Base-by-base conservation (phyloP, 2,113 vertebrate genomes). In the Odocoileus hemionus region DNA sequence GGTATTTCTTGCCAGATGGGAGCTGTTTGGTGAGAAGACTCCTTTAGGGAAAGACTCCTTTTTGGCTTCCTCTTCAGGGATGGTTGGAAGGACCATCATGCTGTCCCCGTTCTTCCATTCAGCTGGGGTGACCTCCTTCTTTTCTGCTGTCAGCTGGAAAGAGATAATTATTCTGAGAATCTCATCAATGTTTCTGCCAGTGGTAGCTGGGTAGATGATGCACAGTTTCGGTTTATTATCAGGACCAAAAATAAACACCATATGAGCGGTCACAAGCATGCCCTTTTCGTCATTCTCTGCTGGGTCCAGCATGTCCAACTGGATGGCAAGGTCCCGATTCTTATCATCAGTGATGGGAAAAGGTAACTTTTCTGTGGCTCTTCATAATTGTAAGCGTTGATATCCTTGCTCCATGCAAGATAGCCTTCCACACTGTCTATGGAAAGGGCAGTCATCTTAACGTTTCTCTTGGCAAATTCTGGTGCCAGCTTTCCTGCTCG, bases 191-290 rank as follows among this genome's bases (percentile, higher is more conserved):
- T 99, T 99, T 97, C 99, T 99, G 45, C 99, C 99, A 0, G 99
- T 99, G 88, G 99, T 99, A 78, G 99, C 99, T 23, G 99, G 99
- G 97, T 99, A 99, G 64, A 99, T 99, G 98, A 99, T 99, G 13
- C 99, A 99, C 61, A 99, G 99, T 98, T 99, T 99, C 98, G 99
- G 95, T 97, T 99, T 99, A 99, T 99, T 99, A 98, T 99, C 99
- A 0, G 99, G 99, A 52, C 99, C 99, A 78, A 99, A 99, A 96
- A 99, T 3, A 64, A 99, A 99, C 97, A 99, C 99, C 98, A 99
- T 99, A 0, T 99, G 99, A 6, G 99, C 99, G 0, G 99, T 99
- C 97, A 99, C 99, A 2, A 99, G 99, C 39, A 99, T 94, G 55
- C 99, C 99, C 0, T 99, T 99, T 92, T 99, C 99, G 94, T 99